Evolutionary conservation across 2,113 vertebrate genomes (phyloP).

Genomic region (Ciconia boyciana): DNA sequence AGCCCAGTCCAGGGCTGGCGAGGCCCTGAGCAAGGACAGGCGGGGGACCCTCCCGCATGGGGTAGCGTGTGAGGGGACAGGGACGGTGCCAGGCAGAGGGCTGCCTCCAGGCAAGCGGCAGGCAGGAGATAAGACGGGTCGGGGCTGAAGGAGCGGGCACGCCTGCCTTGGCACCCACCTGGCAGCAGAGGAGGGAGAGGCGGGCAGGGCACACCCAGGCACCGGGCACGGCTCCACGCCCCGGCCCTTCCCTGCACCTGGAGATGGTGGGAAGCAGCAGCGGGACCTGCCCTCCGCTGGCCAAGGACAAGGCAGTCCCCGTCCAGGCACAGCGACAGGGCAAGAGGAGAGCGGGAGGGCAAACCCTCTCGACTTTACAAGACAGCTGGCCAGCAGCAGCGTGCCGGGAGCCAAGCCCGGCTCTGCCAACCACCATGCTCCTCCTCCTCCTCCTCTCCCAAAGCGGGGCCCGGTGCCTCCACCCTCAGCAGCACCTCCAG

Average conservation of each 20-base stretch:
- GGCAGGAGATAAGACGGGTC: not conserved
- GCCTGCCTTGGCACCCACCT: not conserved
- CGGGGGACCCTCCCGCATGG: fast-evolving
- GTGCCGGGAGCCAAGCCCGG: not conserved
- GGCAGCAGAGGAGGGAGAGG: not conserved
- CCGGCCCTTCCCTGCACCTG: not conserved
- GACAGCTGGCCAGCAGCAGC: not conserved
- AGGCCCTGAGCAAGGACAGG: not conserved
- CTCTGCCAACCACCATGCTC: not conserved
- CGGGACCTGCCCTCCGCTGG: not conserved
- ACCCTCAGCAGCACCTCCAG: not conserved
- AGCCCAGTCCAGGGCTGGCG: not conserved
- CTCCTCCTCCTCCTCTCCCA: not conserved
- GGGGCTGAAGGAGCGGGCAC: not conserved
- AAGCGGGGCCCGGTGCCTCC: not conserved
- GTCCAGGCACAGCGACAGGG: not conserved
- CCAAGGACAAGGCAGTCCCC: not conserved
- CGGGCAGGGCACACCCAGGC: not conserved
- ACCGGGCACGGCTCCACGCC: fast-evolving
- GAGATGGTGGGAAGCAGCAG: not conserved
- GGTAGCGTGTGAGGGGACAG: not conserved
- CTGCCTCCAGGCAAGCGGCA: not conserved
- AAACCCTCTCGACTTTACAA: not conserved
- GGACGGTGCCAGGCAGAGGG: too few relatives aligned
- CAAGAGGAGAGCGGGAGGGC: not conserved